phyloP scores from a whole-genome alignment of 1,140 invertebrate species.

The Dendrolimus punctatus region DNA sequence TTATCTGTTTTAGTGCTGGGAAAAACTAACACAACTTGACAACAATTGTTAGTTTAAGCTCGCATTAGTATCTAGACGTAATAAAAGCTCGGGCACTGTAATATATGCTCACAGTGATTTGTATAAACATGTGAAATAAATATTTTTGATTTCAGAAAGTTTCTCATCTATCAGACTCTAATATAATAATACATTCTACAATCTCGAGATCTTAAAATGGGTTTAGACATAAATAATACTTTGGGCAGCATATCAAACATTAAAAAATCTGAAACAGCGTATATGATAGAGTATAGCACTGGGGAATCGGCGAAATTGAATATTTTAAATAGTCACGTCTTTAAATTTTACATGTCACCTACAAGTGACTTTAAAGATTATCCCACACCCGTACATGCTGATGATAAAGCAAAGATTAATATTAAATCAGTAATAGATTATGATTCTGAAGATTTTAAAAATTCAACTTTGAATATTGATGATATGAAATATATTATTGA shows the following conservation, averaged over 20 bases:
- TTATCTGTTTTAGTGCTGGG: too few species aligned
- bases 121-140: too few species aligned
- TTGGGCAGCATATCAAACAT: constrained; percentile 30
- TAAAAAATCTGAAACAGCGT: constrained; percentile 31
- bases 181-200: too few species aligned
- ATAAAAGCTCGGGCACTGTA: too few species aligned
- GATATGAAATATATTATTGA: constrained; percentile 30
- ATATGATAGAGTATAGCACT: constrained; percentile 33
- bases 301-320: constrained; percentile 37
- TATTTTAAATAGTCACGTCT: constrained; percentile 50
- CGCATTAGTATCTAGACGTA: too few species aligned
- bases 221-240: constrained; percentile 6
- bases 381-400: constrained; percentile 39
- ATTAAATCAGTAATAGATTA: constrained; percentile 37
- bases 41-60: too few species aligned
- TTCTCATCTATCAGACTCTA: too few species aligned
- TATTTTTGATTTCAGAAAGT: too few species aligned
- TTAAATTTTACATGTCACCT: constrained; percentile 54
- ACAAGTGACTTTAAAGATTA: constrained; percentile 40
- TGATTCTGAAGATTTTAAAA: constrained; percentile 29
- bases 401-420: constrained; percentile 46
- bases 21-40: too few species aligned
- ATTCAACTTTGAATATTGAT: constrained; percentile 29
- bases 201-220: too few species aligned
- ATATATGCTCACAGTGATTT: too few species aligned